Conservation (phyloP, 2,113 vertebrate genomes). For the Scatophagus argus region DNA sequence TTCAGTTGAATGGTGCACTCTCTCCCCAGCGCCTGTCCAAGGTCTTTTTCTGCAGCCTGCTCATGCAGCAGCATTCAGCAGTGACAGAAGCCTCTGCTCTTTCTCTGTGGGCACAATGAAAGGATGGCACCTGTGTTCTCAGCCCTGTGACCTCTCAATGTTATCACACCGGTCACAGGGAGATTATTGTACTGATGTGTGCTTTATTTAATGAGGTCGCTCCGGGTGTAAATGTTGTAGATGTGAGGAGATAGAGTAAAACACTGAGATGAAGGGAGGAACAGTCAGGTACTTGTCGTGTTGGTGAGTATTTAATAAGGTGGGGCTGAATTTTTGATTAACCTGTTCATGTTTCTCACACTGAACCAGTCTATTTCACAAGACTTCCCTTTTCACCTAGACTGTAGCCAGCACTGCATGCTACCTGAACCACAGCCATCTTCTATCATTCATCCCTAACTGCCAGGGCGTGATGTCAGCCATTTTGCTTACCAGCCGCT, state of each 20-base stretch:
- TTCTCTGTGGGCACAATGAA: constrained; percentile 59
- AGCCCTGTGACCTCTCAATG: constrained; percentile 35
- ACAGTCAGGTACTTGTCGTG: background rate
- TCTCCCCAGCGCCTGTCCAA: constrained; percentile 61
- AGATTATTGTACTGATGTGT: constrained; percentile 28
- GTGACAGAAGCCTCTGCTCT: constrained; percentile 25
- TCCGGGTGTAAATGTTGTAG: constrained; percentile 12
- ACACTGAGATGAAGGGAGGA: background rate
- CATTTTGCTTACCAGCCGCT: too few relatives aligned
- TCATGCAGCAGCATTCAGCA: constrained; percentile 61
- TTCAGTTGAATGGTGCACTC: constrained; percentile 80
- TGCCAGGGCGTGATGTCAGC: too few relatives aligned
- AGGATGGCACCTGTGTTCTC: constrained; percentile 60
- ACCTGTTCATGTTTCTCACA: background rate
- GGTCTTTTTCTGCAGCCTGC: constrained; percentile 68
- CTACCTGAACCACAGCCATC: constrained; percentile 45
- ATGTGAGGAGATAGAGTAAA: constrained; percentile 7
- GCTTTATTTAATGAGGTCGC: constrained; percentile 27
- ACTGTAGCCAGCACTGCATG: constrained; percentile 14
- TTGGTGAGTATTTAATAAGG: constrained; percentile 12
- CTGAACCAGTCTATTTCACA: constrained; percentile 8
- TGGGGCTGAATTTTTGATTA: constrained; percentile 23
- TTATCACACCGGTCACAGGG: constrained; percentile 33
- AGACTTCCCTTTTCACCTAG: constrained; percentile 43
- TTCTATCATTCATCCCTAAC: constrained; percentile 66